These are phyloP conservation scores for Takifugu ocellatus DNA, from an alignment of 2,797 vertebrate genomes.

Conservation along the genomic window DNA sequence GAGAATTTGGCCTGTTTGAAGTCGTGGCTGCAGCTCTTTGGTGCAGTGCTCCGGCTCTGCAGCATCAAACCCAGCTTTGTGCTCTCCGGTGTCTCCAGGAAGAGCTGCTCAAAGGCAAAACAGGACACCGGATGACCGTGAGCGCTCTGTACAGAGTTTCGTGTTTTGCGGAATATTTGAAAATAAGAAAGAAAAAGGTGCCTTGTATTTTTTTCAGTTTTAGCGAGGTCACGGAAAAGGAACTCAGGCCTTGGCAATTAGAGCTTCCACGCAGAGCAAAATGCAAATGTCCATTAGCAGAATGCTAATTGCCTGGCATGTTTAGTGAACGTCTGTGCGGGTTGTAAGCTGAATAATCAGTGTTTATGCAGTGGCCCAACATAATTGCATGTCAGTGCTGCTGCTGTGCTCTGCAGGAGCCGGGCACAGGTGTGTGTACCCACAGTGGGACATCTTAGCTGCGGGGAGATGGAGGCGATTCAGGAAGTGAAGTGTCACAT, in stretches of 20 bases:
- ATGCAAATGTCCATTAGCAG: constrained; percentile 8
- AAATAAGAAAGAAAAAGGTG: too few relatives aligned
- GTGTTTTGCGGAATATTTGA: too few relatives aligned
- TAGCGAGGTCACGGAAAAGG: background rate
- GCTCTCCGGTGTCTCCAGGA: constrained; percentile 1
- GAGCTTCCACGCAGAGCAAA: constrained; percentile 2
- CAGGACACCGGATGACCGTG: constrained; percentile 11
- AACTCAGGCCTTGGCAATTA: constrained; percentile 8
- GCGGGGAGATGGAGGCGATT: constrained; percentile 10
- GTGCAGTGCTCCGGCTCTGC: constrained; percentile 1
- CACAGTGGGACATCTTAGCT: constrained; percentile 29
- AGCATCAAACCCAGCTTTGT: too few relatives aligned
- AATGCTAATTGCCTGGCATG: constrained; percentile 11
- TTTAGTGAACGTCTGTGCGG: background rate
- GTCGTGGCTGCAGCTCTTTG: constrained; percentile 12
- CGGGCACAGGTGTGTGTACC: constrained; percentile 29
- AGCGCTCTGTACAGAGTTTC: constrained; percentile 7
- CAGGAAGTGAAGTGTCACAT: constrained; percentile 45
- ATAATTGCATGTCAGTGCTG: constrained; percentile 30
- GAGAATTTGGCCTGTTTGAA: constrained; percentile 23
- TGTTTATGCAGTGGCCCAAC: constrained; percentile 15
- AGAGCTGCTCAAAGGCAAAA: constrained; percentile 6
- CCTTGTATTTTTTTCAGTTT: too few relatives aligned
- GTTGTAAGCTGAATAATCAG: constrained; percentile 7
- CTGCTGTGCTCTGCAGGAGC: constrained; percentile 29